Base-by-base conservation (phyloP, 2,888 invertebrate species). In the Drosophila macrospina region DNA sequence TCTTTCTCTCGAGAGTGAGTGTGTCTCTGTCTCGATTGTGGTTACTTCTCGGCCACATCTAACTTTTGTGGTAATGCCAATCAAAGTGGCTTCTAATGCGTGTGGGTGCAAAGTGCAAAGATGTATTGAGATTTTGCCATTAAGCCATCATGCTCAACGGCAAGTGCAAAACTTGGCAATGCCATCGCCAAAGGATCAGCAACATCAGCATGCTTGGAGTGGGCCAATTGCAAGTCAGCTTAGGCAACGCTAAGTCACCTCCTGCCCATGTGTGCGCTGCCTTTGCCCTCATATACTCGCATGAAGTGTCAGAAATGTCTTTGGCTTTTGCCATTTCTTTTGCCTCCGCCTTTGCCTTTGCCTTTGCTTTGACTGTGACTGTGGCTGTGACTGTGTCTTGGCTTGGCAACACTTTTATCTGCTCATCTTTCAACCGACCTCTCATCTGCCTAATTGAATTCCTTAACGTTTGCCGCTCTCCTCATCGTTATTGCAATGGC, bases 391-490 rank as follows among this genome's bases (percentile, higher is more conserved):
- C n/a, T n/a, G n/a, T 83, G 76, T 73, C 80, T 86, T 42, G 42
- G 7, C 51, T 16, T 79, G 74, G 80, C 86, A 76, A 86, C 77
- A 83, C 88, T 83, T 79, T 83, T 82, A 76, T 74, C 83, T 68
- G 74, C 64, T 68, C 73, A 69, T 65, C 80, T 30, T 54, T 51
- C 64, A 54, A 39, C 63, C 74, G 51, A 62, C 78, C 71, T 78
- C 86, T 81, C 83, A 83, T 87, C 83, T 87, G 82, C 85, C 87
- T 83, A 83, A 83, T 83, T 83, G 83, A 87, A 83, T 87, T 87
- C 87, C 87, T 87, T 87, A 82, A 68, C 85, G 62, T 61, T 48
- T 45, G 42, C 42, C 48, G 13, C 39, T 41, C 11, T 39, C 10
- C 5, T 42, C 10, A 8, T 37, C 3, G 28, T 7, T 28, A 7